phyloP scores from a whole-genome alignment of 2,113 vertebrate species.

The Engystomops pustulosus region DNA sequence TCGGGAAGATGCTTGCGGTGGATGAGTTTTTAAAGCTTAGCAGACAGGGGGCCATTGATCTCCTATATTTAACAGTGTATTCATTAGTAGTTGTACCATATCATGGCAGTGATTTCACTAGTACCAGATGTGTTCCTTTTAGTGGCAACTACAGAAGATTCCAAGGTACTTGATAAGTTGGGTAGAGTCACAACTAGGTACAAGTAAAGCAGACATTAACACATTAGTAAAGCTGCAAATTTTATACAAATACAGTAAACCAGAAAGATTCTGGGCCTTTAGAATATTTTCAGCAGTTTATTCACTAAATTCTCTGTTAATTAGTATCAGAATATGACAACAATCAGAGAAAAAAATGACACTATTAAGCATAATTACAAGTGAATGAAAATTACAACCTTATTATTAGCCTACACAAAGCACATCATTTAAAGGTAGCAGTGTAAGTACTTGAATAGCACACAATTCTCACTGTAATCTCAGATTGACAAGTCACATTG shows the following conservation, averaged over 20 bases:
- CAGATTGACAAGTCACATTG: conserved; percentile 17
- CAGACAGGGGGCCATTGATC: too few relatives aligned
- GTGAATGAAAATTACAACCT: conserved; percentile 2
- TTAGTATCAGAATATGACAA: not conserved
- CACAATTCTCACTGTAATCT: not conserved
- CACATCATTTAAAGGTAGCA: not conserved
- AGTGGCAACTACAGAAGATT: too few relatives aligned
- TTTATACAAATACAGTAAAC: not conserved
- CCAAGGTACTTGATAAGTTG: too few relatives aligned
- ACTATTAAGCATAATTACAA: not conserved
- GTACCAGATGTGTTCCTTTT: too few relatives aligned
- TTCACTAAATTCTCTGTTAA: not conserved
- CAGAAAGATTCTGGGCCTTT: not conserved
- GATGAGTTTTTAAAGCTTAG: too few relatives aligned
- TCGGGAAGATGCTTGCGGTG: too few relatives aligned
- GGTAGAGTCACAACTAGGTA: too few relatives aligned
- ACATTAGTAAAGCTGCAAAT: not conserved
- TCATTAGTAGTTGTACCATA: too few relatives aligned
- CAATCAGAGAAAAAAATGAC: not conserved
- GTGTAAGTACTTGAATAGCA: not conserved
- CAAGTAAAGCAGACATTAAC: too few relatives aligned
- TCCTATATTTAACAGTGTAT: too few relatives aligned
- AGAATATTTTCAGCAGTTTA: not conserved
- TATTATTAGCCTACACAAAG: conserved; percentile 14
- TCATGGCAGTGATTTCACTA: too few relatives aligned